Evolutionary conservation across 2,797 vertebrate genomes (phyloP).

Genomic region (Phylloscopus collybita): DNA sequence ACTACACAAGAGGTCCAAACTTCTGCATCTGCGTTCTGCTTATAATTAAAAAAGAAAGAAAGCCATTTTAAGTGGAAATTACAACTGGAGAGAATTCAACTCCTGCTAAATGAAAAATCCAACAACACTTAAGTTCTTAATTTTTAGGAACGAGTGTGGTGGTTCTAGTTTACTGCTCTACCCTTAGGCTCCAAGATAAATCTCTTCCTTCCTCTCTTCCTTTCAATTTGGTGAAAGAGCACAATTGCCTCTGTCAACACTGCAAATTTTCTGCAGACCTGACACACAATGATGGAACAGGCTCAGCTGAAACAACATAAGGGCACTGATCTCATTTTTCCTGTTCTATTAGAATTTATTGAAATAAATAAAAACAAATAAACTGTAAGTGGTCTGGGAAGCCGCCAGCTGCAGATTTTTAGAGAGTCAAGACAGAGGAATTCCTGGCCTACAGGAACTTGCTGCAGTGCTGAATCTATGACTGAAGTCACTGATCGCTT

Average conservation of each 20-base stretch:
- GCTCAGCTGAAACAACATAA: neutral
- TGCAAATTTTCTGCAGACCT: conserved; percentile 33
- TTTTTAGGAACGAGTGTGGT: neutral
- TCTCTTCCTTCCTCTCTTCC: neutral
- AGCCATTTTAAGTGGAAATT: neutral
- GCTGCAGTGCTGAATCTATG: neutral
- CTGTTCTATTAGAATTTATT: conserved; percentile 31
- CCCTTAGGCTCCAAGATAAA: conserved; percentile 15
- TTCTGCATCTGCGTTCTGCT: neutral
- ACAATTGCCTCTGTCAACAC: conserved; percentile 18
- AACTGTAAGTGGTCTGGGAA: neutral
- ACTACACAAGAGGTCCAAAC: neutral
- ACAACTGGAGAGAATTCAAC: neutral
- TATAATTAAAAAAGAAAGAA: neutral
- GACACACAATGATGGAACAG: neutral
- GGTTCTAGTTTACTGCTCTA: conserved; percentile 18
- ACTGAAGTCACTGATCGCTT: neutral
- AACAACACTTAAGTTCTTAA: neutral
- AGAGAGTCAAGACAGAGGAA: neutral
- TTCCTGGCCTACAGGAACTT: neutral
- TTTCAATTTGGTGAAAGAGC: neutral
- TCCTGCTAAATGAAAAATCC: neutral
- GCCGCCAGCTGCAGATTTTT: neutral
- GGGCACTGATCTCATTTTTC: conserved; percentile 12
- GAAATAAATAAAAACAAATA: neutral